phyloP scores from a whole-genome alignment of 2,797 vertebrate genomes.

The Otus scops region DNA sequence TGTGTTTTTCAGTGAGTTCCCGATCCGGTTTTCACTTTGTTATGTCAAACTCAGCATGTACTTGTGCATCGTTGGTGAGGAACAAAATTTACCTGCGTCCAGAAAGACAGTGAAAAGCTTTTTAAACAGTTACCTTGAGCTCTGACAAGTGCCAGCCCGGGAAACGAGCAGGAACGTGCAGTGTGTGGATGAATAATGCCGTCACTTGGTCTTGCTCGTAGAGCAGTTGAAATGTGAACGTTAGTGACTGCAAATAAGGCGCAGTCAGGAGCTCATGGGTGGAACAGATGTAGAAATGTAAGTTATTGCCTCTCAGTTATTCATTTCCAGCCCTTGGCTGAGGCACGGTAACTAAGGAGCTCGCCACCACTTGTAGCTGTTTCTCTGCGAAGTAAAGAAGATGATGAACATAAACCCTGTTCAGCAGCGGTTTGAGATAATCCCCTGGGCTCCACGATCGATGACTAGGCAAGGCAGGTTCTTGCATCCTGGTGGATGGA shows the following conservation, averaged over 20 bases:
- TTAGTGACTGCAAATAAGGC: background rate
- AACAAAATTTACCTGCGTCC: background rate
- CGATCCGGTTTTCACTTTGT: fast-evolving
- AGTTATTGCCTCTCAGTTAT: background rate
- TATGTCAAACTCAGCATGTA: background rate
- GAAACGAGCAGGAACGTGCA: background rate
- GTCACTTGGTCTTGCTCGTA: background rate
- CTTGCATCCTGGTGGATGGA: fast-evolving
- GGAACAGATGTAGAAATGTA: background rate
- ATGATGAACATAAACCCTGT: too few relatives aligned
- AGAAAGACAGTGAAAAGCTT: background rate
- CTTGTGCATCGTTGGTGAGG: background rate
- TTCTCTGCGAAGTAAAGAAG: background rate
- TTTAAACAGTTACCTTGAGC: background rate
- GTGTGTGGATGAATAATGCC: background rate
- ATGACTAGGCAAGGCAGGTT: fast-evolving
- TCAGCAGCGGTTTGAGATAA: background rate
- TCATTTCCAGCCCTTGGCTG: background rate
- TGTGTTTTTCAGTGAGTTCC: background rate
- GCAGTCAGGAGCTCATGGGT: background rate
- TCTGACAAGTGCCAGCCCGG: background rate
- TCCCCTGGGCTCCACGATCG: background rate
- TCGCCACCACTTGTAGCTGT: background rate
- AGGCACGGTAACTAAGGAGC: background rate
- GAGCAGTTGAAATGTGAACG: background rate